Evolutionary conservation across 2,888 invertebrate genomes (phyloP), one percentile per base, ranked within the genome.

Genomic region (Napeogenes inachia): DNA sequence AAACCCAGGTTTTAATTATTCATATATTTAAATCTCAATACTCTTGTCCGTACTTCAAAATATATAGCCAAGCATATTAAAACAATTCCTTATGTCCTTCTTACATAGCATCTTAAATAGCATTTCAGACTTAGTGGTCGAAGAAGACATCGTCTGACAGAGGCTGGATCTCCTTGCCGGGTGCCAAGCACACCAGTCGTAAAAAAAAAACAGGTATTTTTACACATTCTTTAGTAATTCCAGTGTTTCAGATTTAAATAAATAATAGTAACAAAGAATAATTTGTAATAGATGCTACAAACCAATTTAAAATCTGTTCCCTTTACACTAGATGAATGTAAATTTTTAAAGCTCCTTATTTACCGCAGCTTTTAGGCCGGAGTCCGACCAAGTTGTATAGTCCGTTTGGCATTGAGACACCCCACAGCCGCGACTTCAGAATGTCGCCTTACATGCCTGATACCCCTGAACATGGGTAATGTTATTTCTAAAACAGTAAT

Each of bases 371-470:
- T 46, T 70, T 87, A 54, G 87, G 87, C 13, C 75, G 89, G 59
- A 95, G 95, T 33, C 95, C 95, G 0, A 93, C 94, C 0, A 94
- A 94, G 79, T 74, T 95, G 61, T 95, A 95, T 79, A 95, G 95
- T 71, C 95, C 95, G 0, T 95, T 95, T 74, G 93, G 94, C 5
- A 94, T 95, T 47, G 95, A 95, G 73, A 94, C 94, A 2, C 95
- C 95, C 0, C 91, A 90, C 66, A 91, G 81, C 82, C 89, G 91
- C 2, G 91, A 88, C 74, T 85, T 83, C 68, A 80, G 87, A 66
- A 90, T 89, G 91, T 89, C 81, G 47, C 92, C 92, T 0, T 91
- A 92, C 71, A 91, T 91, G 79, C 87, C 88, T 10, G 91, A 91
- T 50, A 91, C 91, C 13, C 91, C 90, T 0, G 91, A 91, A 35